These are phyloP conservation scores for Alectura lathami DNA, from an alignment of 2,113 vertebrate species.

Conservation along the genomic window DNA sequence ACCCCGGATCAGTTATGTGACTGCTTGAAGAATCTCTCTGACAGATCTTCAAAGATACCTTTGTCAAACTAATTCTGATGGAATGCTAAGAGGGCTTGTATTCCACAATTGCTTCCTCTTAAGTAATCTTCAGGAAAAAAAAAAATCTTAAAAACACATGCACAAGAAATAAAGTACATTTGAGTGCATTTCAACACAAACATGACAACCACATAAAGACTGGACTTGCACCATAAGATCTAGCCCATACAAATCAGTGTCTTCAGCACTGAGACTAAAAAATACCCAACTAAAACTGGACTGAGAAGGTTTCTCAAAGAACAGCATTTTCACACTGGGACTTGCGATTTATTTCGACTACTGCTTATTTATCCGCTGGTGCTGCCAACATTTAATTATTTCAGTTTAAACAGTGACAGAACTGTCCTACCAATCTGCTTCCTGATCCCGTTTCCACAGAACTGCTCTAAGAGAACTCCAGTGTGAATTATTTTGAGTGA, in stretches of 20 bases:
- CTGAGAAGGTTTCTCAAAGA: background rate
- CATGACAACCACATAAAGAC: background rate
- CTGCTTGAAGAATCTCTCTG: background rate
- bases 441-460: background rate
- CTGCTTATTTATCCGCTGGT: background rate
- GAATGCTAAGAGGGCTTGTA: background rate
- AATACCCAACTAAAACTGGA: background rate
- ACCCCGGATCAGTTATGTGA: background rate
- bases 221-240: background rate
- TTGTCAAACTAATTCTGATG: background rate
- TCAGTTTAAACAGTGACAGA: background rate
- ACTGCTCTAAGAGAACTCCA: background rate
- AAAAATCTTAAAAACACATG: background rate
- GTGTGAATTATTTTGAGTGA: background rate
- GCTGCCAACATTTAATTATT: background rate
- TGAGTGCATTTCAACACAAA: background rate
- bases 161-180: background rate
- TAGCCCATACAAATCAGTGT: too few species aligned
- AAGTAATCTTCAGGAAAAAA: background rate
- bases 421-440: background rate
- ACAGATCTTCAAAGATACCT: background rate
- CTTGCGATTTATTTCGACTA: background rate
- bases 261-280: background rate
- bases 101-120: background rate
- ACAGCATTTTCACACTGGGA: background rate